These are phyloP conservation scores for Xiphophorus maculatus DNA, from an alignment of 2,113 vertebrate genomes.

Conservation along the genomic window DNA sequence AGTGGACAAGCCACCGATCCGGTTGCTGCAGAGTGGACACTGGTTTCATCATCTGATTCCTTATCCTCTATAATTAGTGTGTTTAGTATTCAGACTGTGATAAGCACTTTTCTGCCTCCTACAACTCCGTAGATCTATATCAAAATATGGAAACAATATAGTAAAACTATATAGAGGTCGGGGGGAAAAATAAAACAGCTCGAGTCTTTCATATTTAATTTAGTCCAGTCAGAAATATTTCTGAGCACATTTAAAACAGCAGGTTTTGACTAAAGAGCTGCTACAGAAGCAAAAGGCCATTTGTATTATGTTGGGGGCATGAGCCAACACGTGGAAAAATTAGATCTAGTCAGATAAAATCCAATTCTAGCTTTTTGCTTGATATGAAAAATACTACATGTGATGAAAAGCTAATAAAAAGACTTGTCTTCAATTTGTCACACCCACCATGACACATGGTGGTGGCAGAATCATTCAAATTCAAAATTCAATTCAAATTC, in stretches of 20 bases:
- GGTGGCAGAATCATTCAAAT: too few relatives aligned
- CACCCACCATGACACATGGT: too few relatives aligned
- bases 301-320: too few relatives aligned
- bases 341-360: too few relatives aligned
- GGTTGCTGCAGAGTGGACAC: conserved; percentile 46
- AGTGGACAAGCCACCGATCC: conserved; percentile 49
- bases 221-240: not conserved
- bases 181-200: too few relatives aligned
- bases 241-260: not conserved
- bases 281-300: not conserved
- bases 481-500: too few relatives aligned
- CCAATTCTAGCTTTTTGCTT: too few relatives aligned
- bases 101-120: conserved; percentile 14
- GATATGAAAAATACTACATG: too few relatives aligned
- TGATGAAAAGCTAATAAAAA: too few relatives aligned
- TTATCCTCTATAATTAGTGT: conserved; percentile 39
- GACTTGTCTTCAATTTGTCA: too few relatives aligned
- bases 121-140: not conserved
- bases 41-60: conserved; percentile 61
- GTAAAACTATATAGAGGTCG: too few relatives aligned
- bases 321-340: too few relatives aligned
- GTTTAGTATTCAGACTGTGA: conserved; percentile 11
- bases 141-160: not conserved
- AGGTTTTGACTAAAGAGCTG: not conserved
- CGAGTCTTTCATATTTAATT: not conserved